Evolutionary conservation across 2,797 vertebrate species (phyloP).

Genomic region (Pseudochirops corinnae): DNA sequence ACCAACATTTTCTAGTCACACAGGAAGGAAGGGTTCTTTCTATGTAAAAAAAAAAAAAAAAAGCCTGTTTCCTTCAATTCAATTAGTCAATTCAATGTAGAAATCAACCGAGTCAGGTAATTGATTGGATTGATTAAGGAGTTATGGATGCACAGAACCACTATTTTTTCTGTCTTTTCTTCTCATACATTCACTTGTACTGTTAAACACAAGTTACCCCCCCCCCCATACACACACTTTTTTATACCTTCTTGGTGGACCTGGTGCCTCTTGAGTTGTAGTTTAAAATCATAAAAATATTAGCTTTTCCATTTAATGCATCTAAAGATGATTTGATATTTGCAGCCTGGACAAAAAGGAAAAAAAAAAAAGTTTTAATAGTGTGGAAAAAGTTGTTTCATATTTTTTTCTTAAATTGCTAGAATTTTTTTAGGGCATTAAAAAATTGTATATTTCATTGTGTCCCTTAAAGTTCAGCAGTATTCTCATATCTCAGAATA

Average conservation of each 20-base stretch:
- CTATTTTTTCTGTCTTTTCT: background rate
- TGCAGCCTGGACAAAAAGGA: background rate
- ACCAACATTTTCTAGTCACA: constrained; percentile 5
- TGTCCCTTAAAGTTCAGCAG: fast-evolving
- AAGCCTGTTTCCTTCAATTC: background rate
- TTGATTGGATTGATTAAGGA: background rate
- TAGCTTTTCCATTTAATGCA: background rate
- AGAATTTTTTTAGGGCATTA: background rate
- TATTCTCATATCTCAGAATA: background rate
- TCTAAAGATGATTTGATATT: background rate
- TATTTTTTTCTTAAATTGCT: background rate
- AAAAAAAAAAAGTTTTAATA: background rate
- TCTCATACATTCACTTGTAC: background rate
- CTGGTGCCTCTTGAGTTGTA: background rate
- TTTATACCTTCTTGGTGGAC: background rate
- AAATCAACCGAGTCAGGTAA: background rate
- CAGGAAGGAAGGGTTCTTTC: background rate
- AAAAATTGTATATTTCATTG: background rate
- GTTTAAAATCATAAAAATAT: background rate
- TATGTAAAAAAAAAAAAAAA: background rate
- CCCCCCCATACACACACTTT: too few species aligned
- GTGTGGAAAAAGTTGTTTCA: background rate
- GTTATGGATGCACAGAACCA: background rate
- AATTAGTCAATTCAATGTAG: background rate
- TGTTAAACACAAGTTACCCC: too few species aligned